Evolutionary conservation across 1,140 invertebrate species (phyloP), one percentile per base, ranked within the genome.

Genomic region (Drosophila burlai): DNA sequence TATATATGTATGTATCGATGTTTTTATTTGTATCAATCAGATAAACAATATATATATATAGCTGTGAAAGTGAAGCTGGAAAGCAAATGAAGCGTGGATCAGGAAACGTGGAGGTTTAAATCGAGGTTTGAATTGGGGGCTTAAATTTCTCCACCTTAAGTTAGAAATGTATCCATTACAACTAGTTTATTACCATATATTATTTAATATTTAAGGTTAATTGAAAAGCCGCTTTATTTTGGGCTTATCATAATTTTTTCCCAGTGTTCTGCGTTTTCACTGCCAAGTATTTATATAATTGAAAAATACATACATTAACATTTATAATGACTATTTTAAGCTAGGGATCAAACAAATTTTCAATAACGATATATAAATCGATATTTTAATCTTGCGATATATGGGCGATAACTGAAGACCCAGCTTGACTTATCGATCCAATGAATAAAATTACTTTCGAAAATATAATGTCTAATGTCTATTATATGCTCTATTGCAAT

Each of bases 51-150:
- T 24, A 24, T 24, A 24, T 26, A 65, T 18, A 62, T 10, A 38
- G 16, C 4, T 4, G 15, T 16, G n/a, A 34, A 61, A 61, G 24
- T 47, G n/a, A 34, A 61, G 29, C 31, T 50, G 45, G 26, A 15
- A 68, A 64, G 18, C 29, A 63, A 66, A 66, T 66, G 63, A 63
- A 63, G 63, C 42, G 58, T 66, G 18, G 61, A 15, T 43, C 36
- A 45, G 63, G 38, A 71, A 71, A 69, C 13, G 26, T 24, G 15
- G n/a, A 42, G 36, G 18, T n/a, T 13, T 42, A 15, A 36, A 58
- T 40, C 15, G 52, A 21, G 3, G 2, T 34, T 34, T 34, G 9
- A 34, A 43, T 43, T 15, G 8, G 8, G 8, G 4, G 21, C n/a
- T 31, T 29, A 38, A 64, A 38, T 31, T 15, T 42, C 13, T 38